A percentile compares a stretch with the other conserved stretches of the same genome.
These are phyloP conservation scores for Chlorospingus flavigularis DNA, from an alignment of 2,797 vertebrate genomes.

Conservation along the genomic window DNA sequence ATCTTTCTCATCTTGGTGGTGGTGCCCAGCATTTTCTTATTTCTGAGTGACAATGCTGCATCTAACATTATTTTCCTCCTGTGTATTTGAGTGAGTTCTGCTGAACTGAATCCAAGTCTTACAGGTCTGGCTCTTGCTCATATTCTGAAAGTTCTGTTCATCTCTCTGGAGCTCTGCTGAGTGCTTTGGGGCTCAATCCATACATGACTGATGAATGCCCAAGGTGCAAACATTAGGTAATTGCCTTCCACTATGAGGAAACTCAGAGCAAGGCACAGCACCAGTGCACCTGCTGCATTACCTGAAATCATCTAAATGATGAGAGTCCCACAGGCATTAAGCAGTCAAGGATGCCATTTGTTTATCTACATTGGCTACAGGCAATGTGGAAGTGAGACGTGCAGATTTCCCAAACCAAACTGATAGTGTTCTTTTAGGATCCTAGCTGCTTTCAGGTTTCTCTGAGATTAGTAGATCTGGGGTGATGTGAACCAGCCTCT, in stretches of 20 bases:
- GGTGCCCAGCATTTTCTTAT: background rate
- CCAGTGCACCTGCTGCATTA: slow-evolving; percentile 27
- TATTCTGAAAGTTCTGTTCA: background rate
- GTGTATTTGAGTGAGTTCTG: background rate
- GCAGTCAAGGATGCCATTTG: background rate
- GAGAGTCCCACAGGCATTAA: background rate
- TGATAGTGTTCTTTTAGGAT: background rate
- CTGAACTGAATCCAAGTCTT: background rate
- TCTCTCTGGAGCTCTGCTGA: background rate
- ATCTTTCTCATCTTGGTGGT: background rate
- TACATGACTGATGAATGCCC: slow-evolving; percentile 14
- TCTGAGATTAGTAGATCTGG: background rate
- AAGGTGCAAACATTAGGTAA: slow-evolving; percentile 51
- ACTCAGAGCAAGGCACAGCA: slow-evolving; percentile 13
- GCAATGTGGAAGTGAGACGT: background rate
- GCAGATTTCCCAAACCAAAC: background rate
- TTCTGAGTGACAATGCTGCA: background rate
- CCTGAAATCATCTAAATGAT: background rate
- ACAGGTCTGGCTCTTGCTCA: background rate
- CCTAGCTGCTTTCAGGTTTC: background rate
- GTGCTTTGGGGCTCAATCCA: background rate
- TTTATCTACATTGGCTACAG: background rate
- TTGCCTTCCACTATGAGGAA: slow-evolving; percentile 37
- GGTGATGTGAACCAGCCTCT: background rate
- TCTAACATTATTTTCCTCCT: background rate